Base-by-base conservation (phyloP, 2,797 vertebrate species). In the Argya squamiceps region DNA sequence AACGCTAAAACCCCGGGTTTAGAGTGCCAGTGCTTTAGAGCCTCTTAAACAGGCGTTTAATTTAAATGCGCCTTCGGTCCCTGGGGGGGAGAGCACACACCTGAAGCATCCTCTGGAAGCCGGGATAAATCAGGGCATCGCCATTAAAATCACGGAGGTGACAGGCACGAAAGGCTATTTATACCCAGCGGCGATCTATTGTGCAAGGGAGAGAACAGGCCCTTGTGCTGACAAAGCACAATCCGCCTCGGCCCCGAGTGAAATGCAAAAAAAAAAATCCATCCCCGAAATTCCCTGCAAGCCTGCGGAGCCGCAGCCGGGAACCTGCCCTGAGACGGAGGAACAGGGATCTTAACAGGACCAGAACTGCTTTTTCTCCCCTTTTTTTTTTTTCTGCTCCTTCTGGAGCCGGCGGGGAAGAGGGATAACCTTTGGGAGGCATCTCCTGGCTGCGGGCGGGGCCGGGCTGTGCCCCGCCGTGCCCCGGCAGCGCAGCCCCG, bases 171-270 rank as follows among this genome's bases (percentile, higher is more conserved):
- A 68, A 77, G 88, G 89, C 86, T 90, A 62, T 95, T 97, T 89
- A 83, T 93, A 93, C 90, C 89, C 93, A 17, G 85, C 39, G 6
- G 79, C 41, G 55, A 53, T 87, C 93, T 23, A 26, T 68, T 74
- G 93, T 84, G 88, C 83, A 29, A 63, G 67, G 92, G 2, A 83
- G 56, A 43, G 95, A 49, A 9, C 44, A 10, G 87, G 89, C 94
- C 64, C 84, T 96, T 93, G 44, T 91, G 95, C 93, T 96, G 96
- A 95, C 89, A 36, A 11, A 91, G 94, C 94, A 89, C 60, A 74
- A 93, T 63, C 4, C 1, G 59, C 65, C 94, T 21, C 46, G 44
- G 58, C 60, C 78, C 80, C 47, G 15, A 60, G 1, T 7, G 59
- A 39, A 37, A 63, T 0, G 75, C 29, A 15, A 22, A n/a, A 56